Percentiles rank a stretch among this genome's conserved stretches.
These are phyloP conservation scores for Heliconius hortense DNA, from an alignment of 2,888 invertebrate genomes.

Conservation along the genomic window DNA sequence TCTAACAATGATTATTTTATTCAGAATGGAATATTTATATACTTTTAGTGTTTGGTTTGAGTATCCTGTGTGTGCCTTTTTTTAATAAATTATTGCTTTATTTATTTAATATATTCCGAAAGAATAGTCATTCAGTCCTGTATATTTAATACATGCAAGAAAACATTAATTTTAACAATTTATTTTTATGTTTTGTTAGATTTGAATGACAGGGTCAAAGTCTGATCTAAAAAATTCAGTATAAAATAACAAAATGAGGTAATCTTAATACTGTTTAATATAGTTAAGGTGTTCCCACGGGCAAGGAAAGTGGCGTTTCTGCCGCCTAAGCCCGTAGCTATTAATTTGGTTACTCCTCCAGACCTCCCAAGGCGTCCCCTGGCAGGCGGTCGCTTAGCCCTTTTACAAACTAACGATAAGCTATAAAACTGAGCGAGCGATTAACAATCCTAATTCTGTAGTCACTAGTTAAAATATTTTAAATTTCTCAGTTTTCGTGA, in stretches of 20 bases:
- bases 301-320: constrained; percentile 36
- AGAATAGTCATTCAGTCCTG: neutral
- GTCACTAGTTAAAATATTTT: constrained; percentile 49
- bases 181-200: neutral
- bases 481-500: constrained; percentile 44
- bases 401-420: constrained; percentile 58
- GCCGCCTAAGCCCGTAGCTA: constrained; percentile 56
- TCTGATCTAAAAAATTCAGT: neutral
- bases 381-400: constrained; percentile 55
- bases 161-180: neutral
- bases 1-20: constrained; percentile 63
- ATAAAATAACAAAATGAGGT: constrained; percentile 45
- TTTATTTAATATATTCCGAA: constrained; percentile 18
- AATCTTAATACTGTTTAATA: constrained; percentile 39
- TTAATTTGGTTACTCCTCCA: constrained; percentile 59
- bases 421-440: constrained; percentile 35
- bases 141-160: neutral
- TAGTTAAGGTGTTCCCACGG: constrained; percentile 47
- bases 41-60: constrained; percentile 36
- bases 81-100: constrained; percentile 25
- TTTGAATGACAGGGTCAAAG: neutral
- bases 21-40: constrained; percentile 52
- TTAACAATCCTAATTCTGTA: constrained; percentile 31
- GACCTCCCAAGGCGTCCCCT: constrained; percentile 71
- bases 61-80: constrained; percentile 26